Evolutionary conservation across 2,888 invertebrate species (phyloP).

Genomic region (Agapostemon virescens): DNA sequence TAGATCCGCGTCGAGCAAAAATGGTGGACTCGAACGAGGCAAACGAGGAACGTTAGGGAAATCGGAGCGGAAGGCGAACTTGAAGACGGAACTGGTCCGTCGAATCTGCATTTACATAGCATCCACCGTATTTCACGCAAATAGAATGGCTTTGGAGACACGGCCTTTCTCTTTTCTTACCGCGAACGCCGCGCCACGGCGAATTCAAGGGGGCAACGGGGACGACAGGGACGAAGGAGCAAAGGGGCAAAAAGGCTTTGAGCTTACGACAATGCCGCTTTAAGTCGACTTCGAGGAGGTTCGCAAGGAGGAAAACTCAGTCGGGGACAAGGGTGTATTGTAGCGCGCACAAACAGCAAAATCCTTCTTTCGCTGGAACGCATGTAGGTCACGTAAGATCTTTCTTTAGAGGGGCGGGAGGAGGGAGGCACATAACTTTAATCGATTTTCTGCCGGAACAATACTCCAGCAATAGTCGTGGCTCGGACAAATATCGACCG

Average conservation of each 20-base stretch:
- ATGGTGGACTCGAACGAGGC: conserved; percentile 26
- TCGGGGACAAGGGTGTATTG: conserved; percentile 49
- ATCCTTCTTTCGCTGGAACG: conserved; percentile 55
- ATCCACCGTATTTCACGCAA: conserved; percentile 66
- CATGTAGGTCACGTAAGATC: conserved; percentile 51
- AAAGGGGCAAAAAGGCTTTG: conserved; percentile 46
- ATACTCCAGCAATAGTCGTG: conserved; percentile 36
- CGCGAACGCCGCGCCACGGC: not conserved
- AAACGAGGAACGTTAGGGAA: conserved; percentile 4
- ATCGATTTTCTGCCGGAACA: conserved; percentile 41
- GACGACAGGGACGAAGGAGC: conserved; percentile 1
- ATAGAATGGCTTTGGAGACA: conserved; percentile 61
- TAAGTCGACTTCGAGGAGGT: conserved; percentile 51
- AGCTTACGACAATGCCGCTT: conserved; percentile 56
- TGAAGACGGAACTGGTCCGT: conserved; percentile 47
- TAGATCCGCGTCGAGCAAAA: conserved; percentile 58
- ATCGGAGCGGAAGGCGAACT: conserved; percentile 31
- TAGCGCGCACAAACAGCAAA: conserved; percentile 58
- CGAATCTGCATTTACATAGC: conserved; percentile 73
- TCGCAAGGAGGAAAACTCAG: conserved; percentile 44
- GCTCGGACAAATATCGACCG: conserved; percentile 18
- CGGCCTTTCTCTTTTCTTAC: conserved; percentile 38
- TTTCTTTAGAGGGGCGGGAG: conserved; percentile 36
- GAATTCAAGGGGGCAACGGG: not conserved
- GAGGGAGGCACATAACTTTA: conserved; percentile 34